A percentile compares a stretch with the other conserved stretches of the same genome.
Evolutionary conservation across 1,140 invertebrate genomes (phyloP).

Genomic region (Hormaphis cornu): DNA sequence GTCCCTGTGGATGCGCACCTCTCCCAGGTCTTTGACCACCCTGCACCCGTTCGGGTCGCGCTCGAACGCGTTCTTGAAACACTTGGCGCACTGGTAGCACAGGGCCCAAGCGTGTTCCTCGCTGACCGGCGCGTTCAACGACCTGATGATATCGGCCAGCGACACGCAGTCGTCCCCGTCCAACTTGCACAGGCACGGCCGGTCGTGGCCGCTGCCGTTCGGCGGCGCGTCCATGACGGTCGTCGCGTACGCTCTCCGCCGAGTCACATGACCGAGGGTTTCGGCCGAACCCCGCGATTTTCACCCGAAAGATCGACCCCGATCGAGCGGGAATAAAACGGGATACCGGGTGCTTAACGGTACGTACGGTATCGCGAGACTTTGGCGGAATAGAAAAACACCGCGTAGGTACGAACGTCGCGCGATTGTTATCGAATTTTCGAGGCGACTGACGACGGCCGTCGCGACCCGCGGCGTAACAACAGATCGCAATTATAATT

Average conservation of each 20-base stretch:
- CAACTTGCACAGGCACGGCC: slow-evolving; percentile 45
- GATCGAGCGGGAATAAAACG: no score
- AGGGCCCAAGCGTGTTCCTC: slow-evolving; percentile 94
- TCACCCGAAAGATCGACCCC: no score
- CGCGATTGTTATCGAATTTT: no score
- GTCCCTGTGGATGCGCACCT: slow-evolving; percentile 67
- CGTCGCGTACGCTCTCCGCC: no score
- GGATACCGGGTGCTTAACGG: no score
- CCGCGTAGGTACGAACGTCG: no score
- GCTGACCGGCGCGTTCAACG: slow-evolving; percentile 79
- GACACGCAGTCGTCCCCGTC: slow-evolving; percentile 58
- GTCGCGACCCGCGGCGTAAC: no score
- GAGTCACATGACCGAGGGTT: no score
- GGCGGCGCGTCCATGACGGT: not conserved
- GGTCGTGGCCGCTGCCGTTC: not conserved
- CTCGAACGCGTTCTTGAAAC: slow-evolving; percentile 44
- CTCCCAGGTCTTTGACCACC: slow-evolving; percentile 48
- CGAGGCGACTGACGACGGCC: no score
- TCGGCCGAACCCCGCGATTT: no score
- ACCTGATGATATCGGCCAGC: slow-evolving; percentile 67
- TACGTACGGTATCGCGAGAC: no score
- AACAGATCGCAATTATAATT: not conserved
- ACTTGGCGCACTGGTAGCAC: slow-evolving; percentile 71
- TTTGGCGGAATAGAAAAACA: no score
- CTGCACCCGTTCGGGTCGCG: slow-evolving; percentile 44